Conservation (phyloP, 2,797 vertebrate genomes). For the Epinephelus malabaricus region DNA sequence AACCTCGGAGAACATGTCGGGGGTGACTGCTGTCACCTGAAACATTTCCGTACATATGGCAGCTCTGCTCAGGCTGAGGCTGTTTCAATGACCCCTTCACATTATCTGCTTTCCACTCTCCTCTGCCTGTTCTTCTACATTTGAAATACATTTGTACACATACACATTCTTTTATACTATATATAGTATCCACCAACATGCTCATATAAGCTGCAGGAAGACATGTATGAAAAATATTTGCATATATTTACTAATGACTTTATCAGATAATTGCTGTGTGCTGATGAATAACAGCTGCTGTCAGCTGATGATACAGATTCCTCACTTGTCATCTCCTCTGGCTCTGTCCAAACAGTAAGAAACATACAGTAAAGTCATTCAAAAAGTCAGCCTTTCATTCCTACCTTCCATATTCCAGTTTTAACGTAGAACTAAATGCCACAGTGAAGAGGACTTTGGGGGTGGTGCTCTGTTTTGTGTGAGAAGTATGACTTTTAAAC, state of each 20-base stretch:
- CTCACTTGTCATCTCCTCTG: constrained; percentile 11
- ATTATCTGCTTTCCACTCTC: neutral
- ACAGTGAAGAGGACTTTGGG: constrained; percentile 1
- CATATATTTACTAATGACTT: constrained; percentile 33
- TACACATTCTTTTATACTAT: neutral
- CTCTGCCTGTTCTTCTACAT: neutral
- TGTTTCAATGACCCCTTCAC: constrained; percentile 54
- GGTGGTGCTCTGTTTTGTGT: constrained; percentile 17
- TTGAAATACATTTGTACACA: neutral
- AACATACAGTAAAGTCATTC: neutral
- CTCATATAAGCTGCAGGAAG: neutral
- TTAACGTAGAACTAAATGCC: constrained; percentile 45
- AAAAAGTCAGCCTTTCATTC: constrained; percentile 5
- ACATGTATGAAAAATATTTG: constrained; percentile 17
- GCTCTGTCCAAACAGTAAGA: constrained; percentile 20
- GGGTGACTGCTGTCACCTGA: constrained; percentile 58
- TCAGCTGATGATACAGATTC: constrained; percentile 20
- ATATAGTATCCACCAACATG: neutral
- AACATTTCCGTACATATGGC: constrained; percentile 69
- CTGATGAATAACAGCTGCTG: constrained; percentile 26
- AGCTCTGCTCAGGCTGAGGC: constrained; percentile 53
- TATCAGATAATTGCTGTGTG: constrained; percentile 29
- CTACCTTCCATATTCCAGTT: constrained; percentile 11
- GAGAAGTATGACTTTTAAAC: constrained; percentile 45
- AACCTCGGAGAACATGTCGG: constrained; percentile 59